These are phyloP conservation scores for Dicyrtomina minuta DNA, from an alignment of 2,888 invertebrate species.

Conservation along the genomic window DNA sequence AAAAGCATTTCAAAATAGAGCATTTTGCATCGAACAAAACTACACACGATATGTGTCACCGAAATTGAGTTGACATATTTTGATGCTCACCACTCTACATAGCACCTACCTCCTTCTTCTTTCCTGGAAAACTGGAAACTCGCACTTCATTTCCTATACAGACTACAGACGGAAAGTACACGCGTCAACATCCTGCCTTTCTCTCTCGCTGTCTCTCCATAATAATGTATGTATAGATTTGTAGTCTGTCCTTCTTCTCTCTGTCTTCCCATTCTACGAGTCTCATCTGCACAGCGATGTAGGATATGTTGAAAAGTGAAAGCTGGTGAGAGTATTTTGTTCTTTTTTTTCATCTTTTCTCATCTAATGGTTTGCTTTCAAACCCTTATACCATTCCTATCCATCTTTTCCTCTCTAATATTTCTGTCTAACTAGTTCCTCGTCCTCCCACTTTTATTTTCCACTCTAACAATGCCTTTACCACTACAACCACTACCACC, in stretches of 20 bases:
- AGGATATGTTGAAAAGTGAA: too few species aligned
- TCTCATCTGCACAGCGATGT: not conserved
- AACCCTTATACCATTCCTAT: slow-evolving; percentile 5
- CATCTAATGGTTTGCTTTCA: not conserved
- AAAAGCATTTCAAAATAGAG: too few species aligned
- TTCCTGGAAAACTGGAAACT: too few species aligned
- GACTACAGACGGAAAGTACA: not conserved
- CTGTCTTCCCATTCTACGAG: not conserved
- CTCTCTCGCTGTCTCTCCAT: too few species aligned
- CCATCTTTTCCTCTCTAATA: slow-evolving; percentile 9
- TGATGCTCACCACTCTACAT: not conserved
- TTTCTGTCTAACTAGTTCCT: not conserved
- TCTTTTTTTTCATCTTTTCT: not conserved
- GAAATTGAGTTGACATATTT: too few species aligned
- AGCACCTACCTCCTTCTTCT: not conserved
- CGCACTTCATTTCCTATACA: not conserved
- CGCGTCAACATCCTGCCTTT: too few species aligned
- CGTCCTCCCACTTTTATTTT: not conserved
- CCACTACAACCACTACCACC: too few species aligned
- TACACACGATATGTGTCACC: too few species aligned
- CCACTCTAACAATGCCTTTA: not conserved
- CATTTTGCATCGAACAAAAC: too few species aligned
- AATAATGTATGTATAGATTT: not conserved
- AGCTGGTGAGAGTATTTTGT: not conserved
- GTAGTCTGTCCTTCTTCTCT: not conserved